A percentile compares a stretch with the other conserved stretches of the same genome.
phyloP scores from a whole-genome alignment of 2,888 invertebrate genomes.

The Barypeithes pellucidus region DNA sequence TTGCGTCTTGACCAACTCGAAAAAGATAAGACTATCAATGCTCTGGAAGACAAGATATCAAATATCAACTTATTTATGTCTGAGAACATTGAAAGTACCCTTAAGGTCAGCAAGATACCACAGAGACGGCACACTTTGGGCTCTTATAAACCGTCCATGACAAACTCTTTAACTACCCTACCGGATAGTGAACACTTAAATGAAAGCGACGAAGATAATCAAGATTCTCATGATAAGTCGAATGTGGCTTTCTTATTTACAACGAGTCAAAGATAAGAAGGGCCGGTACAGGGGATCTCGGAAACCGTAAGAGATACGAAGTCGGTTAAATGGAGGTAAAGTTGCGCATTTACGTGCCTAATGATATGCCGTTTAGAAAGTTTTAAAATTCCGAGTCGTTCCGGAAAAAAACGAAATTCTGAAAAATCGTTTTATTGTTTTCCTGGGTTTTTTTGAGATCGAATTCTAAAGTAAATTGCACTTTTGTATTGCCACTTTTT shows the following conservation, averaged over 20 bases:
- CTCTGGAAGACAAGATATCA: conserved; percentile 39
- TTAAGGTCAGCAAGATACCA: conserved; percentile 13
- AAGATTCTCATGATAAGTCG: neutral
- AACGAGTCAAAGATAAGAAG: no score
- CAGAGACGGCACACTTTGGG: conserved; percentile 37
- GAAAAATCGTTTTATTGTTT: no score
- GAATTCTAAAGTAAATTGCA: no score
- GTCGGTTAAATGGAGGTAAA: no score
- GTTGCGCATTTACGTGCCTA: no score
- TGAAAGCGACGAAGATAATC: conserved; percentile 25
- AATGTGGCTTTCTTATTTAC: neutral
- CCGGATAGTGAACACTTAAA: neutral
- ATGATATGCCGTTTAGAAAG: no score
- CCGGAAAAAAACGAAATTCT: no score
- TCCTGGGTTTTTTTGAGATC: no score
- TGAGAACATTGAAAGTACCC: conserved; percentile 7
- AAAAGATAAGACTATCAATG: conserved; percentile 41
- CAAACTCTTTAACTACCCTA: neutral
- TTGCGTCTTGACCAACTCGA: conserved; percentile 34
- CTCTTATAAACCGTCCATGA: conserved; percentile 15
- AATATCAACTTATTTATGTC: conserved; percentile 42
- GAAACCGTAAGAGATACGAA: no score
- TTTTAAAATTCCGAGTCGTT: no score
- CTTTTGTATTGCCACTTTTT: no score
- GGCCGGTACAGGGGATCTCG: no score